Evolutionary conservation across 2,797 vertebrate species (phyloP).

Genomic region (Pogoniulus pusillus): DNA sequence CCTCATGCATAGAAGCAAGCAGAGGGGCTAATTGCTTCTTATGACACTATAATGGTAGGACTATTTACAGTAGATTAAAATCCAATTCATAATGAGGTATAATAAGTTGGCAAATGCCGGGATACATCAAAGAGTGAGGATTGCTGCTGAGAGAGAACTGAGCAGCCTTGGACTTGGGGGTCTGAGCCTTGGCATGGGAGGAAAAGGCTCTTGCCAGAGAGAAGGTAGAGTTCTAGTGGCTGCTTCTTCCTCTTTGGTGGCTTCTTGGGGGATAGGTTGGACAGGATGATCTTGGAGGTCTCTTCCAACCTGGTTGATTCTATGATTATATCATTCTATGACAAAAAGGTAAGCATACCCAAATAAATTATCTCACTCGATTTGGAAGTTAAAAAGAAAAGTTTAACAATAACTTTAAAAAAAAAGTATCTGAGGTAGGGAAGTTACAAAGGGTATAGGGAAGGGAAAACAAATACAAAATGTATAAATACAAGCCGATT

Average conservation of each 20-base stretch:
- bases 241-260: background rate
- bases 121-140: conserved; percentile 58
- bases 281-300: too few relatives aligned
- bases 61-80: conserved; percentile 82
- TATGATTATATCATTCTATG: too few relatives aligned
- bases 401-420: too few relatives aligned
- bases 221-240: fast-evolving
- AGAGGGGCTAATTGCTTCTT: conserved; percentile 77
- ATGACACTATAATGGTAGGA: conserved; percentile 76
- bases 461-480: too few relatives aligned
- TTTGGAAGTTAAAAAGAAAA: too few relatives aligned
- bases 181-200: fast-evolving
- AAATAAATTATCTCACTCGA: too few relatives aligned
- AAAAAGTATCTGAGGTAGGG: too few relatives aligned
- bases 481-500: too few relatives aligned
- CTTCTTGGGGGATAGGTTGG: too few relatives aligned
- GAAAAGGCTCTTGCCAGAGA: background rate
- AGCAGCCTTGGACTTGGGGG: background rate
- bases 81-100: conserved; percentile 74
- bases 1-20: conserved; percentile 65
- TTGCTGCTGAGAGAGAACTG: background rate
- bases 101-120: conserved; percentile 65
- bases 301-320: too few relatives aligned
- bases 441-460: too few relatives aligned
- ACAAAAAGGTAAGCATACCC: too few relatives aligned